These are phyloP conservation scores for Takifugu bimaculatus DNA, from an alignment of 2,113 vertebrate genomes.

Conservation along the genomic window DNA sequence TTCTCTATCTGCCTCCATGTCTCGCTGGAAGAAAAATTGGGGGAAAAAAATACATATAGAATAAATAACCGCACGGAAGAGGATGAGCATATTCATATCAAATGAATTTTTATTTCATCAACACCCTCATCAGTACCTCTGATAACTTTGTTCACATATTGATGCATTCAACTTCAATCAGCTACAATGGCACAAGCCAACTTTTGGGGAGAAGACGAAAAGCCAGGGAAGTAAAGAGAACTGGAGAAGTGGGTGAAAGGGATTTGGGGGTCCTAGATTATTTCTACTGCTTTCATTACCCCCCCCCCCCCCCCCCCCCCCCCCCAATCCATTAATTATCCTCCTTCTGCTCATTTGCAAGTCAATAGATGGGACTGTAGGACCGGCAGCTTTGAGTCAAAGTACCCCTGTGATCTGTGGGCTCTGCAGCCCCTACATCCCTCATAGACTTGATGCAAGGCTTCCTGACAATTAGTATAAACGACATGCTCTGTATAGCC, in stretches of 20 bases:
- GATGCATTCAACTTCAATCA: conserved; percentile 82
- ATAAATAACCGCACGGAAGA: conserved; percentile 75
- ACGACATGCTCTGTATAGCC: conserved; percentile 84
- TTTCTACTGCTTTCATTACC: conserved; percentile 94
- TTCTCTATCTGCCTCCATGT: conserved; percentile 55
- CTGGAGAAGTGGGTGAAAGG: conserved; percentile 25
- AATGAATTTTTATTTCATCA: conserved; percentile 95
- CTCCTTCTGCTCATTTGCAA: conserved; percentile 98
- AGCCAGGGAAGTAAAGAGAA: conserved; percentile 17
- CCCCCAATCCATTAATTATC: conserved; percentile 85
- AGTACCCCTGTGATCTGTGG: conserved; percentile 89
- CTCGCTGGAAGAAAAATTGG: conserved; percentile 68
- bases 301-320: conserved; percentile 60
- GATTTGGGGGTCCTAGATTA: conserved; percentile 70
- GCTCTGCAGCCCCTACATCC: conserved; percentile 81
- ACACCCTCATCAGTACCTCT: conserved; percentile 61
- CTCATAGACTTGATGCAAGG: conserved; percentile 77
- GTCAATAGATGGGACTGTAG: conserved; percentile 92
- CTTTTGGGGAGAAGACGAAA: conserved; percentile 48
- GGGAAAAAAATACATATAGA: conserved; percentile 80
- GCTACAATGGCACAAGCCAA: conserved; percentile 85
- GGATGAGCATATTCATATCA: conserved; percentile 75
- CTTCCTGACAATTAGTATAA: conserved; percentile 94
- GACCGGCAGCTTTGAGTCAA: conserved; percentile 89
- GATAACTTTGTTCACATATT: conserved; percentile 84